These are phyloP conservation scores for Solenopsis fugax DNA, from an alignment of 1,140 invertebrate species.

Conservation along the genomic window DNA sequence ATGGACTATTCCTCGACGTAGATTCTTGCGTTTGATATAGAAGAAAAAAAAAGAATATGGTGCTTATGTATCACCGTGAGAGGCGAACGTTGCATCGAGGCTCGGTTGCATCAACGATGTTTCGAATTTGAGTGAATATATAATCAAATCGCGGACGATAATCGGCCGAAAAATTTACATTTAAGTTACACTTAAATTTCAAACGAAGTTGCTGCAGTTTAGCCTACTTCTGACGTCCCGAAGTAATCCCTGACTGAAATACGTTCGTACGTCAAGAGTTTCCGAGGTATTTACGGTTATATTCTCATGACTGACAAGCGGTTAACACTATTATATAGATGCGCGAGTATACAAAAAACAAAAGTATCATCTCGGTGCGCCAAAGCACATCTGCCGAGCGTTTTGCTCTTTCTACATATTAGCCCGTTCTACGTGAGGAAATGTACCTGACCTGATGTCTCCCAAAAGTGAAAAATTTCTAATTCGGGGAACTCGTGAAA, in stretches of 20 bases:
- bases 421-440: slow-evolving; percentile 50
- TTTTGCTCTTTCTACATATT: slow-evolving; percentile 74
- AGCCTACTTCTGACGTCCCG: background rate
- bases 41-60: background rate
- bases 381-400: slow-evolving; percentile 74
- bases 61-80: slow-evolving; percentile 1
- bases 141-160: slow-evolving; percentile 55
- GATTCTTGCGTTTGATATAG: slow-evolving; percentile 39
- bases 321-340: slow-evolving; percentile 43
- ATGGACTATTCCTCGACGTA: slow-evolving; percentile 29
- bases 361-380: slow-evolving; percentile 38
- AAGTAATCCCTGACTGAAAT: background rate
- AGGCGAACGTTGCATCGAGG: background rate
- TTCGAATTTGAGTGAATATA: slow-evolving; percentile 38
- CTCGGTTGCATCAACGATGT: slow-evolving; percentile 27
- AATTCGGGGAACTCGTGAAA: slow-evolving; percentile 26
- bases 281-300: slow-evolving; percentile 36
- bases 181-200: slow-evolving; percentile 52
- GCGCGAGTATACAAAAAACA: slow-evolving; percentile 39
- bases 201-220: slow-evolving; percentile 23
- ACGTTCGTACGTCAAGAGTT: slow-evolving; percentile 36
- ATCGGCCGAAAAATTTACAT: slow-evolving; percentile 34
- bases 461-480: slow-evolving; percentile 64
- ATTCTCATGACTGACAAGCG: slow-evolving; percentile 53
- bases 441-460: slow-evolving; percentile 62